phyloP scores from a whole-genome alignment of 1,140 invertebrate species.

The Cheumatopsyche charites region DNA sequence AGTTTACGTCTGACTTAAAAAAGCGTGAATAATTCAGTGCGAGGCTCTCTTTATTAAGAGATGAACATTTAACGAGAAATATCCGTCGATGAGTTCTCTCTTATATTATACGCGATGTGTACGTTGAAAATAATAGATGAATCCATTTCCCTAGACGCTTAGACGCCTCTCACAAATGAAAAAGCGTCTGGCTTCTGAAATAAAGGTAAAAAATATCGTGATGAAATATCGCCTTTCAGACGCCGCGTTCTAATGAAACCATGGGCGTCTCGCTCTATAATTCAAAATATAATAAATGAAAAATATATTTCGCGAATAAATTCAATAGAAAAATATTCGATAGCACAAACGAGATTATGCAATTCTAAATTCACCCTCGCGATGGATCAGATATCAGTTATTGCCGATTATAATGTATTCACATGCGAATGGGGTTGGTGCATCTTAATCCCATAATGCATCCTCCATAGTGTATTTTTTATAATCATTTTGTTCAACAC shows the following conservation, averaged over 20 bases:
- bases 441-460: conserved; percentile 40
- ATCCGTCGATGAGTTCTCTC: background rate
- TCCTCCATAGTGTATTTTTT: conserved; percentile 25
- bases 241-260: conserved; percentile 42
- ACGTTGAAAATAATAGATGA: conserved; percentile 31
- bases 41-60: background rate
- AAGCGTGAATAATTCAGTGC: background rate
- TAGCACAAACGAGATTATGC: conserved; percentile 16
- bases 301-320: no score
- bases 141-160: conserved; percentile 44
- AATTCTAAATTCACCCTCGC: conserved; percentile 32
- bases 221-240: conserved; percentile 46
- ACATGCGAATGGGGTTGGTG: conserved; percentile 35
- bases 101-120: no score
- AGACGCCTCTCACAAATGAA: conserved; percentile 45
- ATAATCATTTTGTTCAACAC: conserved; percentile 13
- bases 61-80: background rate
- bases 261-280: conserved; percentile 2
- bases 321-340: background rate
- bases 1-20: background rate
- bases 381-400: conserved; percentile 30
- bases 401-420: conserved; percentile 40
- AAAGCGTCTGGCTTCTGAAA: conserved; percentile 44
- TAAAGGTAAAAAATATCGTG: conserved; percentile 37
- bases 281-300: no score